Percentiles rank a stretch among this genome's conserved stretches.
These are phyloP conservation scores for Melipona bicolor DNA, from an alignment of 2,888 invertebrate species.

Conservation along the genomic window DNA sequence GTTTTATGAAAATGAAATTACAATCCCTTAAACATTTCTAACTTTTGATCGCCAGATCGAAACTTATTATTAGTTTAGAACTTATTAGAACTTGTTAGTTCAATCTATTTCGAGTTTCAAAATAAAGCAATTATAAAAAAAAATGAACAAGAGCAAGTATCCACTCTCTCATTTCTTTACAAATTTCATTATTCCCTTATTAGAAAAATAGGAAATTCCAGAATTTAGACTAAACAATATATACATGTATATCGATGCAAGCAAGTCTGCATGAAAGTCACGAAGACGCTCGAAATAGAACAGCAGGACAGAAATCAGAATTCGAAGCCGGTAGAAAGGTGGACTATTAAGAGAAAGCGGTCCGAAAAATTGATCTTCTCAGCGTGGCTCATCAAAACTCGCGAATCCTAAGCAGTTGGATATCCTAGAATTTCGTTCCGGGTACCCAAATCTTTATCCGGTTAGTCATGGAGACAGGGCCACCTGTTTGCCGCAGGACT, in stretches of 20 bases:
- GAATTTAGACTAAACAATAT: not conserved
- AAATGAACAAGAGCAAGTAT: not conserved
- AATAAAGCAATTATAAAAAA: not conserved
- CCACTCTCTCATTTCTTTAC: not conserved
- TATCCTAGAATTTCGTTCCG: conserved; percentile 75
- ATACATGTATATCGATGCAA: not conserved
- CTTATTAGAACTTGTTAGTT: no score
- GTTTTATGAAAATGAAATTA: no score
- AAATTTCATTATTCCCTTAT: not conserved
- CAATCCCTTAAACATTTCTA: no score
- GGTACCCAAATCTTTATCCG: conserved; percentile 73
- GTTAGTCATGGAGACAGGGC: conserved; percentile 39
- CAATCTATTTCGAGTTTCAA: not conserved
- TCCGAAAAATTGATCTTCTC: conserved; percentile 76
- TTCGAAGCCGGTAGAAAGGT: conserved; percentile 64
- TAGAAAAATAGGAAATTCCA: not conserved
- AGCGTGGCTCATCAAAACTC: conserved; percentile 53
- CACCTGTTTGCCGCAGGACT: conserved; percentile 63
- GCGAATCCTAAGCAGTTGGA: conserved; percentile 35
- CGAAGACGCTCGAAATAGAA: not conserved
- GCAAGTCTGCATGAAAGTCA: no score
- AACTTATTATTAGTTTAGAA: no score
- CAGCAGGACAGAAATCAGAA: conserved; percentile 20
- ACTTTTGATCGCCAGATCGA: no score
- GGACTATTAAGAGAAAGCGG: conserved; percentile 78